Base-by-base conservation (phyloP, 2,888 invertebrate genomes). In the Eulithis testata region DNA sequence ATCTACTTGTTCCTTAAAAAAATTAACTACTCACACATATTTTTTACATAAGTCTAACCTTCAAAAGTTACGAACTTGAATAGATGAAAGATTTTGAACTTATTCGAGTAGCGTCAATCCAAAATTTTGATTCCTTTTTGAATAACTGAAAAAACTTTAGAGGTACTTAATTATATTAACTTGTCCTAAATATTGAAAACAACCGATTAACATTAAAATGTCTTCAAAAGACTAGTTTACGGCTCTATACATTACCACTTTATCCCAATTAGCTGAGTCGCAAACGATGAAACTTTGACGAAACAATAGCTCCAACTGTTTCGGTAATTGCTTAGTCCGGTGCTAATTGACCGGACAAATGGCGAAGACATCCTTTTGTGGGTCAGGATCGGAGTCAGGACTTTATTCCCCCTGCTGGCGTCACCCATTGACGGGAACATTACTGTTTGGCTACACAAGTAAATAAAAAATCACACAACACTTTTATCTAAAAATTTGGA, bases 301-400 rank as follows among this genome's bases (percentile, higher is more conserved):
- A 54, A 69, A 67, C 70, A 68, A 70, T 57, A 60, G 61, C 64
- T 40, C 60, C 62, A 70, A 71, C 73, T 68, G 68, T 66, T 63
- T 45, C 59, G 68, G 68, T 66, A 63, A 71, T 68, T 68, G 65
- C 63, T 63, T 54, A 63, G 50, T 63, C 71, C 60, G 51, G 65
- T 50, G 71, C 73, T 73, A 73, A 73, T 72, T 73, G 72, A 72
- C 72, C 70, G 72, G 69, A 64, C 69, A 67, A 72, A 72, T 69
- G 72, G 72, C 56, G 56, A 63, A 68, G 68, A 69, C 45, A 60
- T 59, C 64, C 65, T 65, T 68, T 54, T 53, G 49, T n/a, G 12
- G 31, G n/a, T 2, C 65, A 57, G 59, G 70, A 61, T 11, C 37
- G 68, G 62, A 60, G 8, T 59, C 3, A 67, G 66, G 59, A 50